phyloP scores from a whole-genome alignment of 1,140 invertebrate species.

The Caenorhabditis inopinata region DNA sequence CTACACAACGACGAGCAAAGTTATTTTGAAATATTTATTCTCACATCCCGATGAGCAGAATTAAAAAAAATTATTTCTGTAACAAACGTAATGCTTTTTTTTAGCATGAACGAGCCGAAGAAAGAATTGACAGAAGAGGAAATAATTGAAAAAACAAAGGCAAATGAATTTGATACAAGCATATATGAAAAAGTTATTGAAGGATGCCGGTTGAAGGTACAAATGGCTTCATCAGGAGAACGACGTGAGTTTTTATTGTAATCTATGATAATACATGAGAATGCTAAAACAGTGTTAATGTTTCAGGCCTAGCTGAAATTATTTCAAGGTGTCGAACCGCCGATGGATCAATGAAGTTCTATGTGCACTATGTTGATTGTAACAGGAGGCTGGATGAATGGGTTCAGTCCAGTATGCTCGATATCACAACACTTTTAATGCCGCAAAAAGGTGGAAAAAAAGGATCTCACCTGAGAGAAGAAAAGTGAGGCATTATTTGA shows the following conservation, averaged over 20 bases:
- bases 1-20: too few relatives aligned
- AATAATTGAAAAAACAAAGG: neutral
- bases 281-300: too few relatives aligned
- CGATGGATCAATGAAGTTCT: conserved; percentile 33
- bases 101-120: neutral
- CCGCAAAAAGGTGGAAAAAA: conserved; percentile 43
- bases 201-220: conserved; percentile 33
- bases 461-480: conserved; percentile 11
- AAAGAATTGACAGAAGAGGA: neutral
- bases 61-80: too few relatives aligned
- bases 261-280: neutral
- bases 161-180: neutral
- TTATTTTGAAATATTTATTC: too few relatives aligned
- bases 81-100: too few relatives aligned
- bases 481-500: neutral
- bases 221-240: conserved; percentile 21
- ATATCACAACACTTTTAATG: conserved; percentile 21
- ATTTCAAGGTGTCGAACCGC: conserved; percentile 35
- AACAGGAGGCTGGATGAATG: conserved; percentile 46
- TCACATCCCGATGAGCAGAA: too few relatives aligned
- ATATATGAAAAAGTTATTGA: conserved; percentile 12
- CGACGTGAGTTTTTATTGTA: neutral
- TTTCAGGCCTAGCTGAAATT: conserved; percentile 39
- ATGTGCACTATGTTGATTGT: conserved; percentile 48
- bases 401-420: conserved; percentile 10